Conservation (phyloP, 2,113 vertebrate species). For the Maylandia zebra region DNA sequence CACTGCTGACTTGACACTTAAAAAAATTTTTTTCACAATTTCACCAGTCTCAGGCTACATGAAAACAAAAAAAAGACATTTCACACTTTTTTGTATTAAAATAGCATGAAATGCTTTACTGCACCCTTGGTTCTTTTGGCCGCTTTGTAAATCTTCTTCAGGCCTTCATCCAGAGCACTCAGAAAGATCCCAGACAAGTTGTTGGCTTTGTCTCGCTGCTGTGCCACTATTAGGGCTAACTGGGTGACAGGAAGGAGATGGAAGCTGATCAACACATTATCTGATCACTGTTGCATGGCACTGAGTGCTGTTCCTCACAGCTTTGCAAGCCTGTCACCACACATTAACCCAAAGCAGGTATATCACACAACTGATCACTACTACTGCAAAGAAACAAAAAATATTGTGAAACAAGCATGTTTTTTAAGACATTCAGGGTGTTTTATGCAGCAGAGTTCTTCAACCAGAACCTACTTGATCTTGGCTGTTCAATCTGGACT, state of each 20-base stretch:
- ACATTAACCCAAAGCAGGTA: not conserved
- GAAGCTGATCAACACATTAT: not conserved
- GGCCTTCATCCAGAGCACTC: constrained; percentile 80
- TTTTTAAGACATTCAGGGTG: not conserved
- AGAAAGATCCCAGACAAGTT: constrained; percentile 83
- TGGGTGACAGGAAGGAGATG: constrained; percentile 41
- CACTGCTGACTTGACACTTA: not conserved
- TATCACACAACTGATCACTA: not conserved
- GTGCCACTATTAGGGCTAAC: constrained; percentile 86
- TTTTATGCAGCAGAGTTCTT: not conserved
- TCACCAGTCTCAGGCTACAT: not conserved
- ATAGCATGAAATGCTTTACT: not conserved
- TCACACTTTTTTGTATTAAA: not conserved
- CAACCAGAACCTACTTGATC: constrained; percentile 76
- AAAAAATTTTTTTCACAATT: not conserved
- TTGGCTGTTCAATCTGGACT: constrained; percentile 76
- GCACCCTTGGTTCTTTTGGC: constrained; percentile 83
- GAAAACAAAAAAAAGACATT: not conserved
- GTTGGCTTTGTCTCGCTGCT: constrained; percentile 80
- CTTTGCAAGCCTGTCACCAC: not conserved
- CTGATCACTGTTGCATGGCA: not conserved
- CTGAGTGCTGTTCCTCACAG: not conserved
- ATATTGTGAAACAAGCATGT: not conserved
- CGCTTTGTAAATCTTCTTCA: constrained; percentile 80
- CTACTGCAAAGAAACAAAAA: not conserved